Percentiles rank a stretch among this genome's conserved stretches.
These are phyloP conservation scores for Cordilura impudica DNA, from an alignment of 2,888 invertebrate species.

Conservation along the genomic window DNA sequence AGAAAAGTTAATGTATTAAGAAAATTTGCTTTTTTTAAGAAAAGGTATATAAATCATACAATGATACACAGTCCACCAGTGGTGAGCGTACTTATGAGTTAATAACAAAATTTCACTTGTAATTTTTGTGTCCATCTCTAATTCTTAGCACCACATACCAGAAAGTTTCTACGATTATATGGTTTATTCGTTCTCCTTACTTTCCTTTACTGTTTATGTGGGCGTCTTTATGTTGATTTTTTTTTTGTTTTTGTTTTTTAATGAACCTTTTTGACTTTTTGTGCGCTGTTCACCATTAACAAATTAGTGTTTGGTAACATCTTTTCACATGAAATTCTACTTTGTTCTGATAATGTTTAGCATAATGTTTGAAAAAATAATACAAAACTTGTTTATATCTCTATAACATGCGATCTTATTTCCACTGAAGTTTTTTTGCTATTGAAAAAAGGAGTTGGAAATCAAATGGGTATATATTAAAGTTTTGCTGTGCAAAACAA, in stretches of 20 bases:
- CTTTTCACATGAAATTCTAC: constrained; percentile 66
- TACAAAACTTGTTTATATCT: constrained; percentile 56
- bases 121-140: neutral
- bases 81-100: too few species aligned
- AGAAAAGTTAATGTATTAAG: too few species aligned
- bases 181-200: neutral
- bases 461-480: neutral
- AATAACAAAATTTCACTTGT: too few species aligned
- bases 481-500: neutral
- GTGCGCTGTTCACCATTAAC: constrained; percentile 58
- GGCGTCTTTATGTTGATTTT: constrained; percentile 40
- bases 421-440: neutral
- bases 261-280: constrained; percentile 65
- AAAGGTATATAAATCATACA: too few species aligned
- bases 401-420: constrained; percentile 56
- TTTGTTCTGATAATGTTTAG: constrained; percentile 53
- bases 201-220: constrained; percentile 33
- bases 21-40: too few species aligned
- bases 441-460: neutral
- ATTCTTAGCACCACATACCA: neutral
- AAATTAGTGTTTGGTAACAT: constrained; percentile 66
- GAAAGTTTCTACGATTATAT: constrained; percentile 3
- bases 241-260: constrained; percentile 22
- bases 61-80: too few species aligned
- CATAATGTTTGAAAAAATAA: constrained; percentile 17